These are phyloP conservation scores for Archips crataeganus DNA, from an alignment of 2,888 invertebrate genomes.

Conservation along the genomic window DNA sequence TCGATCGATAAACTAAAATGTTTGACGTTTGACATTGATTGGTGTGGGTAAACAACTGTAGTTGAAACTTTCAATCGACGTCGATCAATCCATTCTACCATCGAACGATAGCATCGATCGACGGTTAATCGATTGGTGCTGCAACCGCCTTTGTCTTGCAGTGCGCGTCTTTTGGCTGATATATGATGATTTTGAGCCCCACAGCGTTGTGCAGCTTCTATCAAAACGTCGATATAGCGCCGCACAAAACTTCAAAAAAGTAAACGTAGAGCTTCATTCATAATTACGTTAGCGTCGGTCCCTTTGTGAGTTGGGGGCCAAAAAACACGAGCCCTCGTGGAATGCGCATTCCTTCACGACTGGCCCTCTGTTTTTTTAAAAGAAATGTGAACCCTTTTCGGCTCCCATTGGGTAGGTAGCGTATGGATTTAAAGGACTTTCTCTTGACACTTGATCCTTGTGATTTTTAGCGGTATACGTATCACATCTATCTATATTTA, in stretches of 20 bases:
- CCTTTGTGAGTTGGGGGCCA: constrained; percentile 70
- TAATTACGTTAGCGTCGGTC: constrained; percentile 60
- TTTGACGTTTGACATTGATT: too few species aligned
- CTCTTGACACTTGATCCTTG: constrained; percentile 1
- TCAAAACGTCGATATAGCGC: constrained; percentile 1
- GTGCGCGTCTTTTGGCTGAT: too few species aligned
- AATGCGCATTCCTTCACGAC: constrained; percentile 78
- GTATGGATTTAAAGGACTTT: constrained; percentile 10
- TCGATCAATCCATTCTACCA: too few species aligned
- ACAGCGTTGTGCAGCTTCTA: neutral
- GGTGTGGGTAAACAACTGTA: too few species aligned
- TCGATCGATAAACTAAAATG: too few species aligned
- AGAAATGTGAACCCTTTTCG: constrained; percentile 30
- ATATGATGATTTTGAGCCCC: neutral
- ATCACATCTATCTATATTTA: too few species aligned
- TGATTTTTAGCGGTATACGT: neutral
- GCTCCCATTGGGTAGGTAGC: constrained; percentile 30
- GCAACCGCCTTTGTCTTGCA: too few species aligned
- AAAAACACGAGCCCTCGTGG: constrained; percentile 54
- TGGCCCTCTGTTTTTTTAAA: constrained; percentile 38
- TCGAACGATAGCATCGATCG: too few species aligned
- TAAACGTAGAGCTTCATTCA: constrained; percentile 32
- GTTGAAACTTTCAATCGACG: too few species aligned
- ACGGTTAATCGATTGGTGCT: too few species aligned
- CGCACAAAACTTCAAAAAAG: constrained; percentile 15